Conservation (phyloP, 2,113 vertebrate species). For the Plectropomus leopardus region DNA sequence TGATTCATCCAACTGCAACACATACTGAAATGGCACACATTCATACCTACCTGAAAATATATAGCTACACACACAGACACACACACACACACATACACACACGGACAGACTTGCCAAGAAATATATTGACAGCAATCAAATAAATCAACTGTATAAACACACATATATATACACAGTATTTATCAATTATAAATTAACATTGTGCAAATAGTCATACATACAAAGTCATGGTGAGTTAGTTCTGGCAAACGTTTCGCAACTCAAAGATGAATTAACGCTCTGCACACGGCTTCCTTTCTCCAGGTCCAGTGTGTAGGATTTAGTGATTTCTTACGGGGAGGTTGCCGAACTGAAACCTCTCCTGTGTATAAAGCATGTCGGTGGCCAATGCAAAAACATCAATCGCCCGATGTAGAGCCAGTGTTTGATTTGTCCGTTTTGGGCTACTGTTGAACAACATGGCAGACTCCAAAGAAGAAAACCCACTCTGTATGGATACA, state of each 20-base stretch:
- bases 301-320: background rate
- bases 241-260: conserved; percentile 38
- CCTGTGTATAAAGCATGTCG: too few relatives aligned
- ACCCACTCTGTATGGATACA: too few relatives aligned
- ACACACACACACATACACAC: background rate
- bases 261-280: conserved; percentile 28
- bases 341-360: too few relatives aligned
- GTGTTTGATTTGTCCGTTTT: too few relatives aligned
- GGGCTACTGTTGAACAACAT: too few relatives aligned
- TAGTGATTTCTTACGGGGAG: too few relatives aligned
- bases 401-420: too few relatives aligned
- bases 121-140: conserved; percentile 56
- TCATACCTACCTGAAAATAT: conserved; percentile 41
- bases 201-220: conserved; percentile 75
- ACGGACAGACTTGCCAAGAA: conserved; percentile 24
- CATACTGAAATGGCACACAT: conserved; percentile 44
- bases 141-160: conserved; percentile 64
- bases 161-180: conserved; percentile 51
- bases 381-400: too few relatives aligned
- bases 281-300: conserved; percentile 16
- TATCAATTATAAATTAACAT: conserved; percentile 78
- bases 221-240: conserved; percentile 58
- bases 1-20: conserved; percentile 30
- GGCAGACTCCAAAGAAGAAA: too few relatives aligned
- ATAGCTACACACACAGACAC: background rate